These are phyloP conservation scores for Hydrotaea diabolus DNA, from an alignment of 2,888 invertebrate species.

Conservation along the genomic window DNA sequence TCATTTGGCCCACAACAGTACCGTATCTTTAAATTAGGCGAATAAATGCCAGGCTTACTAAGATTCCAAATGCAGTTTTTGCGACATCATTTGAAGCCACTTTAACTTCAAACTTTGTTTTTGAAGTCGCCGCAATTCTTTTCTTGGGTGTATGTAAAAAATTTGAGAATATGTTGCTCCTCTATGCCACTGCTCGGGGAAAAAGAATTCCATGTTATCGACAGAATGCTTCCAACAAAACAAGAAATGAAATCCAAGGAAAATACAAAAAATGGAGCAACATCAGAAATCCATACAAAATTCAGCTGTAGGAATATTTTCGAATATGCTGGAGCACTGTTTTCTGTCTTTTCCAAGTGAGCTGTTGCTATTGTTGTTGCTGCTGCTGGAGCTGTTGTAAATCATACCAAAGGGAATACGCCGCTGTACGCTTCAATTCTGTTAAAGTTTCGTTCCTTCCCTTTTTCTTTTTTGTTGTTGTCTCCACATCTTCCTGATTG, in stretches of 20 bases:
- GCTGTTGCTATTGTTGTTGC: no score
- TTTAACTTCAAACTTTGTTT: no score
- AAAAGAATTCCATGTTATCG: constrained; percentile 20
- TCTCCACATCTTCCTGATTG: constrained; percentile 59
- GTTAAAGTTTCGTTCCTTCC: constrained; percentile 1
- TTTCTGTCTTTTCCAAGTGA: not conserved
- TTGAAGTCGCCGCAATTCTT: not conserved
- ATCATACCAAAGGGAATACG: constrained; percentile 61
- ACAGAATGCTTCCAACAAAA: constrained; percentile 1
- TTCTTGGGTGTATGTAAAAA: not conserved
- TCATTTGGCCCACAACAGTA: no score
- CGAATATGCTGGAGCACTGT: not conserved
- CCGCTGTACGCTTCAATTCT: constrained; percentile 25
- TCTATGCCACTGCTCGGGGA: not conserved
- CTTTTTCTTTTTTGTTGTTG: no score
- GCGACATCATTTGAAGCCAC: no score
- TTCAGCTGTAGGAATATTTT: constrained; percentile 42
- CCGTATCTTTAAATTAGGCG: no score
- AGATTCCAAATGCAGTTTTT: no score
- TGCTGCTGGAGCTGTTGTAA: constrained; percentile 33
- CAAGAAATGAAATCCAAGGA: not conserved
- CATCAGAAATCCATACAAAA: constrained; percentile 58
- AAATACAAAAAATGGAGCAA: constrained; percentile 16
- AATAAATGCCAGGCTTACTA: no score
- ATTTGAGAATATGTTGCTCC: not conserved